phyloP scores from a whole-genome alignment of 2,113 vertebrate species.

The Oriolus oriolus region DNA sequence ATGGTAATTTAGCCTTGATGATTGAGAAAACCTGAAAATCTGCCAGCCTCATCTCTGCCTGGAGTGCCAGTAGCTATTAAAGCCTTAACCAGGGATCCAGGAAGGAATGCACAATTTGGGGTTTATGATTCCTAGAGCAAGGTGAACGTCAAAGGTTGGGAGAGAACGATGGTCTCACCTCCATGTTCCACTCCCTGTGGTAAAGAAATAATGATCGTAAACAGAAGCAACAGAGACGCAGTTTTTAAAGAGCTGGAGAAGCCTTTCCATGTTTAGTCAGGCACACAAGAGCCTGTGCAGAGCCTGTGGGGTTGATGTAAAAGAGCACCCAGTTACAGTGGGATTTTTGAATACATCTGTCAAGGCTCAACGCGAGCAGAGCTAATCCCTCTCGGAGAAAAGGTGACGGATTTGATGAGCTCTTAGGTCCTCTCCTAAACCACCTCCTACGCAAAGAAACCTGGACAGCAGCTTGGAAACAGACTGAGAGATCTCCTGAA shows the following conservation, averaged over 20 bases:
- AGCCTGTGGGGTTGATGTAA: neutral
- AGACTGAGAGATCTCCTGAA: neutral
- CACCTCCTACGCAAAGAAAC: neutral
- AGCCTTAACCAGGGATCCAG: neutral
- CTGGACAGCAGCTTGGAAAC: neutral
- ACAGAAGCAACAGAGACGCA: neutral
- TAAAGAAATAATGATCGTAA: neutral
- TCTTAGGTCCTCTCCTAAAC: neutral
- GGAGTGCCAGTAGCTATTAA: neutral
- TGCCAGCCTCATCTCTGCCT: neutral
- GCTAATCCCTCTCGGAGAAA: neutral
- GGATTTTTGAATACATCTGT: neutral
- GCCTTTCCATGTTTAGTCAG: neutral
- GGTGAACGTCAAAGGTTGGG: neutral
- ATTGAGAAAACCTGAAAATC: neutral
- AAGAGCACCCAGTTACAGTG: neutral
- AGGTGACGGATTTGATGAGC: neutral
- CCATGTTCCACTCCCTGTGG: neutral
- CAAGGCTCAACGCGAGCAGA: fast-evolving
- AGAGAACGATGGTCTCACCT: neutral
- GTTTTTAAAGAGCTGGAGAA: neutral
- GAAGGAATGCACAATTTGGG: neutral
- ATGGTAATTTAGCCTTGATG: neutral
- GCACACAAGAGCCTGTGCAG: neutral
- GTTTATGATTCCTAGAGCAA: neutral